Evolutionary conservation across 2,797 vertebrate genomes (phyloP), one percentile per base, ranked within the genome.

Genomic region (Babyrousa celebensis): DNA sequence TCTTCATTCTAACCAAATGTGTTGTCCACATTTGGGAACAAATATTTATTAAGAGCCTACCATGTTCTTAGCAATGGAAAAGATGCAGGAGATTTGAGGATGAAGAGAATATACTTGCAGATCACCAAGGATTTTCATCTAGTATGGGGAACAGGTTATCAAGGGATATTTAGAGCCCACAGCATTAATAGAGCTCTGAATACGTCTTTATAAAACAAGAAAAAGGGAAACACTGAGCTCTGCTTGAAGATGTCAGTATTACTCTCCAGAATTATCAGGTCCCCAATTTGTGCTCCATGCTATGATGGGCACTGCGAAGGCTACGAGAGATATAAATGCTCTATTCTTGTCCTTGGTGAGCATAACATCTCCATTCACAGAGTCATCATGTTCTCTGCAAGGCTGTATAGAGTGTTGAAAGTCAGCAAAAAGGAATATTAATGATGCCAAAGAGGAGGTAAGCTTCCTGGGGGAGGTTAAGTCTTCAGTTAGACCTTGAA

Each of bases 291-390:
- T 85, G 20, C 36, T 85, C 25, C 17, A 85, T 15, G 27, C 52
- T 78, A 8, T 56, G 54, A 82, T 56, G 65, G 83, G 72, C 23
- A 83, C 63, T 12, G 12, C 62, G 74, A 94, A 97, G 85, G 90
- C 92, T 88, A 78, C 4, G 3, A 56, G 74, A 92, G 80, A 88
- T 92, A 92, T 65, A 94, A 92, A 85, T 75, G 72, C 83, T 94
- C 87, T 58, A 4, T 48, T 56, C 32, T 93, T 85, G 75, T 90
- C 92, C 92, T 96, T 89, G 84, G 72, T 89, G 43, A 97, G 56
- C 63, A 23, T 54, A 78, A 94, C 86, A 91, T 80, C 58, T 80
- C 60, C 54, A 89, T 40, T 60, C 29, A 82, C 5, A 88, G 62
- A 70, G 62, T 75, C 82, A 56, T 91, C 84, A 83, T 65, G 63